phyloP scores from a whole-genome alignment of 1,140 invertebrate species.

The Thereuonema tuberculata region DNA sequence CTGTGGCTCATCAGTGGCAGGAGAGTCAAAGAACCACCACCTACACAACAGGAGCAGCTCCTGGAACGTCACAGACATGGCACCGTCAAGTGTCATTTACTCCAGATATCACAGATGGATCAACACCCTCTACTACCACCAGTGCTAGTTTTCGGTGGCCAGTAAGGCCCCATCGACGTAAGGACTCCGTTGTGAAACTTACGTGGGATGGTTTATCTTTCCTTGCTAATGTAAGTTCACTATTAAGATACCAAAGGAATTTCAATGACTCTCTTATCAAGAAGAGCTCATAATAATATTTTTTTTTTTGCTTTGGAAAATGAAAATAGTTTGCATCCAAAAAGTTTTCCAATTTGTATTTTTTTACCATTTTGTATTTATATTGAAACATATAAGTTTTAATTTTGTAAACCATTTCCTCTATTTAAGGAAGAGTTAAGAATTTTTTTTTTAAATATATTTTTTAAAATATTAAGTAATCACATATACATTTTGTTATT shows the following conservation, averaged over 20 bases:
- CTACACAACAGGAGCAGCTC: not conserved
- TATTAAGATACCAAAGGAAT: conserved; percentile 14
- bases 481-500: not conserved
- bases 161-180: conserved; percentile 20
- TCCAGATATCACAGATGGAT: not conserved
- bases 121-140: too few species aligned
- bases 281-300: conserved; percentile 9
- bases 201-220: conserved; percentile 31
- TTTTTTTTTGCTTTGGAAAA: conserved; percentile 9
- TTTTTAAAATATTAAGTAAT: not conserved
- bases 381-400: conserved; percentile 8
- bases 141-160: not conserved
- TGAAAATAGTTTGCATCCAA: too few species aligned
- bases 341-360: conserved; percentile 6
- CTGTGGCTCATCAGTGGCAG: too few species aligned
- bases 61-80: not conserved
- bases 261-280: conserved; percentile 2
- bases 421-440: too few species aligned
- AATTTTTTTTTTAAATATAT: too few species aligned
- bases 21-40: not conserved
- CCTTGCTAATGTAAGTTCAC: conserved; percentile 27
- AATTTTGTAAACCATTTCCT: too few species aligned
- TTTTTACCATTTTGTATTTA: conserved; percentile 14
- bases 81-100: not conserved
- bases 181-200: conserved; percentile 35